These are phyloP conservation scores for Nyctalus aviator DNA, from an alignment of 2,797 vertebrate genomes.

Conservation along the genomic window DNA sequence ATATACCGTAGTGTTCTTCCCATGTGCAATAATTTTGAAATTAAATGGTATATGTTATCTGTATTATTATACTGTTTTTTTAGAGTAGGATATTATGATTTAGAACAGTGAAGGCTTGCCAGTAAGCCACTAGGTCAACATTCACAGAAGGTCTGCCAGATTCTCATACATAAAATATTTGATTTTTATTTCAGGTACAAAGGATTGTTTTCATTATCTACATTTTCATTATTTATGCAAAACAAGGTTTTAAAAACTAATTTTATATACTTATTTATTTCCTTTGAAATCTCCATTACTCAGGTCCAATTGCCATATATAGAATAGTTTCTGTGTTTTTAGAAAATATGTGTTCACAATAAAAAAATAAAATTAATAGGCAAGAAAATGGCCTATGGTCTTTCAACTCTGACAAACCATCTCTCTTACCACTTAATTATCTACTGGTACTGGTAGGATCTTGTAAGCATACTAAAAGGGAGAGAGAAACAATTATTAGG, in stretches of 20 bases:
- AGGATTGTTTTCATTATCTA: background rate
- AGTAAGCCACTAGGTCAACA: background rate
- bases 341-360: background rate
- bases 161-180: background rate
- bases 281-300: background rate
- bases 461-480: background rate
- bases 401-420: background rate
- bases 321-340: background rate
- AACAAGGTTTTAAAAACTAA: background rate
- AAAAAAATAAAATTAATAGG: too few relatives aligned
- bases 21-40: constrained; percentile 2
- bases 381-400: background rate
- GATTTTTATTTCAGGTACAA: background rate
- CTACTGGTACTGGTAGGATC: background rate
- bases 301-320: background rate
- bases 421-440: background rate
- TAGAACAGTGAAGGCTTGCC: background rate
- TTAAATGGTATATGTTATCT: background rate
- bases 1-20: background rate
- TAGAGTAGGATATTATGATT: background rate
- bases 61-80: background rate
- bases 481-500: background rate
- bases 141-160: background rate
- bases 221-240: background rate
- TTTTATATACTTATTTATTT: constrained; percentile 9